A percentile compares a stretch with the other conserved stretches of the same genome.
Conservation (phyloP, 2,888 invertebrate genomes). For the Caenorhabditis panamensis region DNA sequence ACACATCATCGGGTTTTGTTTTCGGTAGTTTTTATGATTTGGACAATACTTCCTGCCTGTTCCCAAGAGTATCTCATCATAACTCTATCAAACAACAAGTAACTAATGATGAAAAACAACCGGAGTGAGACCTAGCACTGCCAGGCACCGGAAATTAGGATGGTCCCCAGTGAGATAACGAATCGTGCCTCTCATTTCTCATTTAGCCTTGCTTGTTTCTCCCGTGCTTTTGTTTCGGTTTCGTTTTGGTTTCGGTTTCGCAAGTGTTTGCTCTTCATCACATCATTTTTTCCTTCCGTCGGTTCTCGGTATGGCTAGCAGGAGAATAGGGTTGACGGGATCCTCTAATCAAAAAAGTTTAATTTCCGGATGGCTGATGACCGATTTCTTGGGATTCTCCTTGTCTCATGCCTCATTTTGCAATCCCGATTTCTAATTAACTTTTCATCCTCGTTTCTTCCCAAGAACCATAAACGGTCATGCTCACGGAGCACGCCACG, state of each 20-base stretch:
- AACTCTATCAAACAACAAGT: background rate
- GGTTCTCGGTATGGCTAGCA: conserved; percentile 24
- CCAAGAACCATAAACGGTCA: conserved; percentile 33
- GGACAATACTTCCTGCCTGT: too few species aligned
- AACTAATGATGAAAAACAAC: conserved; percentile 6
- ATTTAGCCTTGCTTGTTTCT: conserved; percentile 18
- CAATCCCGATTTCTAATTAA: conserved; percentile 30
- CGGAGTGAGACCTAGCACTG: background rate
- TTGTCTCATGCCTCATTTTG: background rate
- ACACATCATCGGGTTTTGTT: too few species aligned
- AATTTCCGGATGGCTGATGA: conserved; percentile 20
- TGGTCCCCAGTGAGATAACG: background rate
- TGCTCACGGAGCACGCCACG: background rate
- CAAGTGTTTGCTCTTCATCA: conserved; percentile 54
- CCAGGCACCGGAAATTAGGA: conserved; percentile 22
- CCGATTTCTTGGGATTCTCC: background rate
- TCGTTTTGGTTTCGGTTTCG: background rate
- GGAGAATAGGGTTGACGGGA: background rate
- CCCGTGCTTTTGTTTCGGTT: background rate
- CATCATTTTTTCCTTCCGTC: conserved; percentile 32
- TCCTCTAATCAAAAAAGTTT: conserved; percentile 16
- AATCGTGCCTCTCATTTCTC: conserved; percentile 27
- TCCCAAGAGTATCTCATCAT: too few species aligned
- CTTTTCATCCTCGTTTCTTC: conserved; percentile 7
- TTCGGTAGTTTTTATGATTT: too few species aligned